Percentiles rank a stretch among this genome's conserved stretches.
These are phyloP conservation scores for Leptura quadrifasciata DNA, from an alignment of 2,888 invertebrate genomes.

Conservation along the genomic window DNA sequence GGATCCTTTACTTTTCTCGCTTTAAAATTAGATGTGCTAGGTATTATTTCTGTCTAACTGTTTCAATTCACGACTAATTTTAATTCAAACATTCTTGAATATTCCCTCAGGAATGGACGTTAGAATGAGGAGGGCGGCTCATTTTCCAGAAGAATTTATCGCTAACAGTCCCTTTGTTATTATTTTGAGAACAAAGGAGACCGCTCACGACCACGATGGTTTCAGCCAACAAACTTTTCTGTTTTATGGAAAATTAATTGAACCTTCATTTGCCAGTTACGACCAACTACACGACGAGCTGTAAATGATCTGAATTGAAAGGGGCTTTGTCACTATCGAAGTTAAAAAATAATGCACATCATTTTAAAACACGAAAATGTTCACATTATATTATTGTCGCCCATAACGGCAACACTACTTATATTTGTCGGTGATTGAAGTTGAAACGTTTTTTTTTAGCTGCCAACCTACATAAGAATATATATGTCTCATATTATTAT, in stretches of 20 bases:
- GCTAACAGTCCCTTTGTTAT: slow-evolving; percentile 28
- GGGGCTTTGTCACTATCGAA: neutral
- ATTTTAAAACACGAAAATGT: no score
- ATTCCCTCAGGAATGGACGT: slow-evolving; percentile 8
- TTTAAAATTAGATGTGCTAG: slow-evolving; percentile 1
- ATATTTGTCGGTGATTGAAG: no score
- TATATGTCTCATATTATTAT: no score
- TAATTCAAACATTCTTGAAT: slow-evolving; percentile 7
- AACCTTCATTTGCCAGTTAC: slow-evolving; percentile 3
- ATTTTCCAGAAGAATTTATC: neutral
- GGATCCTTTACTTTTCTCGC: neutral
- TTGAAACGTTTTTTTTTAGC: no score
- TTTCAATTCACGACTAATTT: neutral
- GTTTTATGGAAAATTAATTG: slow-evolving; percentile 25
- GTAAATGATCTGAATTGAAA: neutral
- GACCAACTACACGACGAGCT: slow-evolving; percentile 15
- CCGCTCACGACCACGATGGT: neutral
- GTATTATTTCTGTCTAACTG: neutral
- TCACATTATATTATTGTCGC: no score
- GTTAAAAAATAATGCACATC: no score
- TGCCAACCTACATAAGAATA: no score
- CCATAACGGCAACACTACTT: no score
- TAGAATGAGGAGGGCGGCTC: neutral
- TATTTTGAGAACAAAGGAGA: slow-evolving; percentile 10
- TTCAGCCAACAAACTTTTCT: neutral